Percentiles rank a stretch among this genome's conserved stretches.
These are phyloP conservation scores for Mimumesa dahlbomi DNA, from an alignment of 2,888 invertebrate species.

Conservation along the genomic window DNA sequence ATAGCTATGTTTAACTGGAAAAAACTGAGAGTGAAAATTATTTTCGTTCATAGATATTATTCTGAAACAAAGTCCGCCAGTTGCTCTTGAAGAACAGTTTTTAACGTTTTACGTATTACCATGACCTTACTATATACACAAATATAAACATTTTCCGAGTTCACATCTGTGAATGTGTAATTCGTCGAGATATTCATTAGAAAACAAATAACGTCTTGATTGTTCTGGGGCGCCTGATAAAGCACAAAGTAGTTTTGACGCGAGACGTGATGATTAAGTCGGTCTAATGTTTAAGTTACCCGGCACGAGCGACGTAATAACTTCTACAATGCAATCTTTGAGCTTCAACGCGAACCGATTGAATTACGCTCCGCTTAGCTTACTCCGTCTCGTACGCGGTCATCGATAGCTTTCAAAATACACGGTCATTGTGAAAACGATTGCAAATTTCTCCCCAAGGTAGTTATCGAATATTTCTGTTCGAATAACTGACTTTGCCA, in stretches of 20 bases:
- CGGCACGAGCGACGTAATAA: constrained; percentile 72
- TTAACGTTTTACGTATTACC: no score
- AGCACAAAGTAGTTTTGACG: constrained; percentile 61
- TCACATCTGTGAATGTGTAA: no score
- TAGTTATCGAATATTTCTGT: no score
- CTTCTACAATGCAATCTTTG: constrained; percentile 64
- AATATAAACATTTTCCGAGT: no score
- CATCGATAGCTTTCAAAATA: constrained; percentile 39
- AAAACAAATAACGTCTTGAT: constrained; percentile 2
- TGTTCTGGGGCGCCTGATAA: constrained; percentile 50
- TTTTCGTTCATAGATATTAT: no score
- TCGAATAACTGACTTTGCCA: no score
- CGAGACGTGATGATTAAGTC: constrained; percentile 72
- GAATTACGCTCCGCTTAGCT: constrained; percentile 59
- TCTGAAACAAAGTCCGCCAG: no score
- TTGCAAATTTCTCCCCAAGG: not conserved
- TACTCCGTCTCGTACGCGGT: constrained; percentile 23
- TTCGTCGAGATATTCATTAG: no score
- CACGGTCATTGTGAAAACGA: not conserved
- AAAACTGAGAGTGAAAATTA: no score
- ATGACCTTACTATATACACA: no score
- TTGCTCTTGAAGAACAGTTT: no score
- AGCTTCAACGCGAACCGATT: constrained; percentile 63
- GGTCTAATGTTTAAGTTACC: constrained; percentile 69
- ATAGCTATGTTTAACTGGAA: no score